Evolutionary conservation across 1,140 invertebrate species (phyloP).

Genomic region (Caenorhabditis latens): DNA sequence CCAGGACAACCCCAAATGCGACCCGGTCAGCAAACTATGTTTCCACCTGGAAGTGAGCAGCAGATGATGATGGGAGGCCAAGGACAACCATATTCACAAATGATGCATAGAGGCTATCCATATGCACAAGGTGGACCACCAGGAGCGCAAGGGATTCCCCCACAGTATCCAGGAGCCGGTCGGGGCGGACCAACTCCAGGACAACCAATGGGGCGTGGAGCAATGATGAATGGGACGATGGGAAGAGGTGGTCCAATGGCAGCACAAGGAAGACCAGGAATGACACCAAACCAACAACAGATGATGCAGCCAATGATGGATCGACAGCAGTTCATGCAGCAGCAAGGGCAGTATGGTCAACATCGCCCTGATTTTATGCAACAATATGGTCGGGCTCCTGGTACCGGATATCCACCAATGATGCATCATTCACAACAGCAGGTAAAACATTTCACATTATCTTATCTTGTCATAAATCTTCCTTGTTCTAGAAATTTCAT

Average conservation of each 20-base stretch:
- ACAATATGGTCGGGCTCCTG: conserved; percentile 21
- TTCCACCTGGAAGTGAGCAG: conserved; percentile 35
- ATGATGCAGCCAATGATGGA: conserved; percentile 46
- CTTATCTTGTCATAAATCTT: no score
- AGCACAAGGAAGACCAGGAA: conserved; percentile 36
- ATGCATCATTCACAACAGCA: conserved; percentile 22
- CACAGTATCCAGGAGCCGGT: conserved; percentile 26
- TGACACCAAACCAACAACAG: conserved; percentile 32
- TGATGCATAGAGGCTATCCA: conserved; percentile 12
- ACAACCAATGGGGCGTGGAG: conserved; percentile 54
- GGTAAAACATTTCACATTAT: no score
- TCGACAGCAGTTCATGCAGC: conserved; percentile 31
- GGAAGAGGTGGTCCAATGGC: conserved; percentile 24
- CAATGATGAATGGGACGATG: conserved; percentile 61
- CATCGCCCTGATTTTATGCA: conserved; percentile 16
- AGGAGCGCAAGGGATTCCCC: conserved; percentile 35
- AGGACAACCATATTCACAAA: conserved; percentile 14
- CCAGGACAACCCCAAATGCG: conserved; percentile 41
- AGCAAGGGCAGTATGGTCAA: conserved; percentile 8
- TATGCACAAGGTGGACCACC: conserved; percentile 10
- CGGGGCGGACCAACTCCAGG: conserved; percentile 23
- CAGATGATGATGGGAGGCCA: conserved; percentile 54
- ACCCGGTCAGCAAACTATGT: conserved; percentile 18
- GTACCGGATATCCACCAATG: background rate
- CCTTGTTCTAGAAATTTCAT: no score